Conservation (phyloP, 2,888 invertebrate species). For the Leucozona laternaria region DNA sequence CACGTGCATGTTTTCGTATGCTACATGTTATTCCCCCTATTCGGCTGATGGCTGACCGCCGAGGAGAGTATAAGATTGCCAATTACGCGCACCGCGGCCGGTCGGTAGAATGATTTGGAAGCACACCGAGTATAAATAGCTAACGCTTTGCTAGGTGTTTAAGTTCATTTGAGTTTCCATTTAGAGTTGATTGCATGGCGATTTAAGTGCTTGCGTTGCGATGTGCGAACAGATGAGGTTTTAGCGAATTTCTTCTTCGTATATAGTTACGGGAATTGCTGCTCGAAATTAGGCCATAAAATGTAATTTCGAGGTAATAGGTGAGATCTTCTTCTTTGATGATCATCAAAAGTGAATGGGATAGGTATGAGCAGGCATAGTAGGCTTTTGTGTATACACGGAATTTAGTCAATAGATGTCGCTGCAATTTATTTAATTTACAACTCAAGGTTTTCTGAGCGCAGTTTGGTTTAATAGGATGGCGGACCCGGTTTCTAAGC, state of each 20-base stretch:
- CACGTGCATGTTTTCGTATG: too few relatives aligned
- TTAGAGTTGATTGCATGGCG: slow-evolving; percentile 66
- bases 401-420: slow-evolving; percentile 24
- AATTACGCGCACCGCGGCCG: slow-evolving; percentile 34
- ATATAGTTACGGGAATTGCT: slow-evolving; percentile 21
- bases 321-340: slow-evolving; percentile 10
- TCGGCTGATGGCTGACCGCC: too few relatives aligned
- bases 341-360: slow-evolving; percentile 13
- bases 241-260: slow-evolving; percentile 53
- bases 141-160: slow-evolving; percentile 65
- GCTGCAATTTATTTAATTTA: slow-evolving; percentile 21
- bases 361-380: background rate
- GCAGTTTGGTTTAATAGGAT: background rate
- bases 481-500: background rate
- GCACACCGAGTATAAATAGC: slow-evolving; percentile 32
- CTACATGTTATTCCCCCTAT: too few relatives aligned
- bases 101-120: slow-evolving; percentile 26
- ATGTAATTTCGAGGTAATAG: slow-evolving; percentile 37
- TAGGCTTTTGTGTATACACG: background rate
- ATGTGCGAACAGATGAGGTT: slow-evolving; percentile 66
- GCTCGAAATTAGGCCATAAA: slow-evolving; percentile 57
- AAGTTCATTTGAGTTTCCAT: slow-evolving; percentile 66
- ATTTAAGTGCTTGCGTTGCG: slow-evolving; percentile 46
- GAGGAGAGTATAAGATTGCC: too few relatives aligned
- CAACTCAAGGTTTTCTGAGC: background rate